Base-by-base conservation (phyloP, 2,113 vertebrate genomes). In the Neogobius melanostomus region DNA sequence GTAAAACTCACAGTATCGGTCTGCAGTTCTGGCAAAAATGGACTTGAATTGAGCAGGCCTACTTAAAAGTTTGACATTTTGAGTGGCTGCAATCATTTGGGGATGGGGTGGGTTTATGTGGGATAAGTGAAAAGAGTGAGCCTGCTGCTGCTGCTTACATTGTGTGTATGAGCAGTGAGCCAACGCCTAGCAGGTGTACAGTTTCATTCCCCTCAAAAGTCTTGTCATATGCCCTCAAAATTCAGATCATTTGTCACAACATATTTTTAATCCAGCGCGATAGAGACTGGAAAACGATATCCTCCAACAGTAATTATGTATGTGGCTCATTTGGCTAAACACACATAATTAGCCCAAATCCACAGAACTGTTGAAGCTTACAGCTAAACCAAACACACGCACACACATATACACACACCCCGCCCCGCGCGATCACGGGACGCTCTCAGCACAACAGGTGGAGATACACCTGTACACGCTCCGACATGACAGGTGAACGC, bases 101-200 rank as follows among this genome's bases (percentile, higher is more conserved):
- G 21, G 56, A 61, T 75, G 66, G 45, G 45, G 63, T 62, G 70
- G 43, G 6, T 5, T 54, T 21, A 49, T 21, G 16, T 49, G 7
- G 21, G 42, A 44, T n/a, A 47, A 69, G 69, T 76, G 70, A 83
- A 84, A 72, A 68, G 48, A 36, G 28, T 36, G 51, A 44, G 49
- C 44, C 76, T 21, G 21, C 21, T 68, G 69, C 79, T 88, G 52
- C 10, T 90, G 90, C 86, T 85, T 81, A 90, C 82, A 87, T 88
- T 90, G 87, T 92, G 84, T 84, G 66, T 78, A 77, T 84, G 66
- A 82, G 86, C 79, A 75, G 79, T 74, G 74, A 82, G 92, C 87
- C 93, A 94, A 94, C 93, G 91, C 93, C 93, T 94, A 88, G 1
- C 83, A 90, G 92, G 92, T 93, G 92, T 93, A 90, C 85, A 70